These are phyloP conservation scores for Saccostrea glomerata DNA, from an alignment of 1,140 invertebrate species.

Conservation along the genomic window DNA sequence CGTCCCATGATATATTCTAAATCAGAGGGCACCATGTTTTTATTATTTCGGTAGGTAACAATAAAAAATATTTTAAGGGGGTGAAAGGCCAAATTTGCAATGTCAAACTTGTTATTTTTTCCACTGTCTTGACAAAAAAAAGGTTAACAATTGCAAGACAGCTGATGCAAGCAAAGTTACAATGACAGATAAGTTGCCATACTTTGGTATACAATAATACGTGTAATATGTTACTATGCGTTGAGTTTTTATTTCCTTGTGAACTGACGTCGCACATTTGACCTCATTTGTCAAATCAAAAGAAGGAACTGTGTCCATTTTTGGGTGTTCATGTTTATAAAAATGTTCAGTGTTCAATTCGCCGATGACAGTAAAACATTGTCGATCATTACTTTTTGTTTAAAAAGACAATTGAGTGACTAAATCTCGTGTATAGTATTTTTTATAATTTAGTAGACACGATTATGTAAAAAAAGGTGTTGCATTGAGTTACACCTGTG, in stretches of 20 bases:
- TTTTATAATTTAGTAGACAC: not conserved
- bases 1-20: not conserved
- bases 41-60: conserved; percentile 17
- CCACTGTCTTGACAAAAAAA: not conserved
- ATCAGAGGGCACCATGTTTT: conserved; percentile 2
- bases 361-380: not conserved
- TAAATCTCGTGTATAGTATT: not conserved
- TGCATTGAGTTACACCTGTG: not conserved
- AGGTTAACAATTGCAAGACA: not conserved
- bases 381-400: not conserved
- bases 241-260: not conserved
- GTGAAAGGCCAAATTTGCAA: not conserved
- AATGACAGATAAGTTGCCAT: not conserved
- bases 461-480: conserved; percentile 4
- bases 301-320: not conserved
- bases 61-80: not conserved
- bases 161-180: not conserved
- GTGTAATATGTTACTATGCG: not conserved
- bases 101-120: not conserved
- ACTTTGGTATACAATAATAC: not conserved
- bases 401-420: not conserved
- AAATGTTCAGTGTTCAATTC: not conserved
- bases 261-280: not conserved
- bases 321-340: not conserved
- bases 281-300: not conserved